Conservation (phyloP, 2,888 invertebrate species). For the Notodonta ziczac region DNA sequence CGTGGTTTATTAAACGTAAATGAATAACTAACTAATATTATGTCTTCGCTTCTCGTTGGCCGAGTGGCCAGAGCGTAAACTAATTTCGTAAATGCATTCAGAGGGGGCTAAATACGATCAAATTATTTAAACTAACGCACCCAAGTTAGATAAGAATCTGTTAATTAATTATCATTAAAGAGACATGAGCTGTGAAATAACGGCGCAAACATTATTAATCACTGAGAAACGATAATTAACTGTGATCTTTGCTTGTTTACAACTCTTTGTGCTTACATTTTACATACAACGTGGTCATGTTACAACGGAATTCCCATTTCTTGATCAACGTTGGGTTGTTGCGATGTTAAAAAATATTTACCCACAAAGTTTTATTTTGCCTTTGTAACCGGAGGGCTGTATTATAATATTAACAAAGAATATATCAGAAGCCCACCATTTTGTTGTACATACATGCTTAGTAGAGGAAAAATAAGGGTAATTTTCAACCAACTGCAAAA, state of each 20-base stretch:
- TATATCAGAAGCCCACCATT: no score
- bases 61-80: not conserved
- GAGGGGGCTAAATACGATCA: not conserved
- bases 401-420: no score
- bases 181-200: not conserved
- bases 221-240: not conserved
- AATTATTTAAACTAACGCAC: conserved; percentile 4
- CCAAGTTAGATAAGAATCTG: conserved; percentile 1
- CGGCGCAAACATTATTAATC: not conserved
- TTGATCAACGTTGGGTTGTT: no score
- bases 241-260: conserved; percentile 4
- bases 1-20: no score
- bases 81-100: not conserved
- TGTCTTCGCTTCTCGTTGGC: no score
- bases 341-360: no score
- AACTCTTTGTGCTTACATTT: not conserved
- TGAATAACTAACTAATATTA: no score
- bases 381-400: no score
- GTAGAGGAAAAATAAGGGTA: no score
- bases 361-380: no score
- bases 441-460: no score
- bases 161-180: conserved; percentile 1
- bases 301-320: not conserved
- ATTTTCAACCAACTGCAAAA: no score
- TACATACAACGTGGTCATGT: not conserved